These are phyloP conservation scores for Gadus macrocephalus DNA, from an alignment of 2,113 vertebrate genomes.

Conservation along the genomic window DNA sequence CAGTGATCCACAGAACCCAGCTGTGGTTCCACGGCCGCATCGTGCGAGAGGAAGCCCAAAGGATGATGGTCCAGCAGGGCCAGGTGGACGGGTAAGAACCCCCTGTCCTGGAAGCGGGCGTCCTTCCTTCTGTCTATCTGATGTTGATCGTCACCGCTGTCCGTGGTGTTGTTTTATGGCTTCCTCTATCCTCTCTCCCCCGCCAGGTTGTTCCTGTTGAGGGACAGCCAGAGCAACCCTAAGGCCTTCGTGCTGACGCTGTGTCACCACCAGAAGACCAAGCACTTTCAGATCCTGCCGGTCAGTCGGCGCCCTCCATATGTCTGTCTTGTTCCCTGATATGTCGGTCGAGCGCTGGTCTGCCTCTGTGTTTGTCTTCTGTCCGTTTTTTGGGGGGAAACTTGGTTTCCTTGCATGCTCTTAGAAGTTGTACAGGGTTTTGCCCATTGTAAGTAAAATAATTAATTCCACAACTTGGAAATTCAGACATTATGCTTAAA, in stretches of 20 bases:
- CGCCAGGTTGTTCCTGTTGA: slow-evolving; percentile 89
- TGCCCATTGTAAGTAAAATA: no score
- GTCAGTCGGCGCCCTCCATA: slow-evolving; percentile 68
- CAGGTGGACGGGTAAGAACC: slow-evolving; percentile 91
- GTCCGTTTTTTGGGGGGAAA: no score
- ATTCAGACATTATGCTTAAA: no score
- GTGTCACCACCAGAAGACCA: slow-evolving; percentile 99
- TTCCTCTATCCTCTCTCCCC: not conserved
- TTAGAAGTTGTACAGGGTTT: no score
- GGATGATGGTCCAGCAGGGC: slow-evolving; percentile 93
- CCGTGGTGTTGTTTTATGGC: not conserved
- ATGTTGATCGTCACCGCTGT: not conserved
- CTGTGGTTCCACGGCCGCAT: slow-evolving; percentile 97
- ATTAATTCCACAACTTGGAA: no score
- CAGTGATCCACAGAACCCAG: slow-evolving; percentile 95
- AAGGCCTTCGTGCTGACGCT: slow-evolving; percentile 97
- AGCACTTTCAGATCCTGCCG: slow-evolving; percentile 97
- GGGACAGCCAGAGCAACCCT: slow-evolving; percentile 98
- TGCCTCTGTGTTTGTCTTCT: not conserved
- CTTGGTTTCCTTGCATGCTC: no score
- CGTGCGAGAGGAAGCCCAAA: slow-evolving; percentile 93
- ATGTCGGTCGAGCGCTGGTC: not conserved
- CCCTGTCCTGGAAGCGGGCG: not conserved
- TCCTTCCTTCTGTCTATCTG: not conserved
- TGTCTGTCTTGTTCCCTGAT: not conserved